Evolutionary conservation across 37 sponge, comb jelly and placozoan species (phyloP), one percentile per base, ranked within the genome.

Genomic region (Oscarella lobularis): DNA sequence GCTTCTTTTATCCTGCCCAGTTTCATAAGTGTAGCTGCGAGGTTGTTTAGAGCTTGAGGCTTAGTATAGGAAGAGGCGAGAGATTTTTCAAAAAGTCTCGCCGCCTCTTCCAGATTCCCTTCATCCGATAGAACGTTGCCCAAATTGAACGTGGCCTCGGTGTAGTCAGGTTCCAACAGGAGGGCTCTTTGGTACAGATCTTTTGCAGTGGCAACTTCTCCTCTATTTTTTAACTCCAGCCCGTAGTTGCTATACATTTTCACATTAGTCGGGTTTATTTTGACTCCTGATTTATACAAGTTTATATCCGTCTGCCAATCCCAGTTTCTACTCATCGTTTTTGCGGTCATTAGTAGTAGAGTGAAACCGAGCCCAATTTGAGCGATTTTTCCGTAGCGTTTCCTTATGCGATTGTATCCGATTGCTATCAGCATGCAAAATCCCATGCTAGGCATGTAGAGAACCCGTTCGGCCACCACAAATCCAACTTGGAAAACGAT

Each of bases 191-290:
- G 2, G 38, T 91, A 85, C 36, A 83, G 82, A 2, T 36, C 20
- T 71, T 73, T 38, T 9, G 94, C 87, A 38, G 88, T 83, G 33
- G 75, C 82, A 35, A 80, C 32, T 39, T 74, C 34, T 0, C 87
- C 89, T 31, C 34, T 20, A 0, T 72, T 27, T 48, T 88, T 88
- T 71, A 92, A 78, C 73, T 88, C 89, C 81, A 92, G 82, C 3
- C 79, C 94, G 84, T 89, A 89, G 74, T 92, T 92, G 78, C 85
- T 92, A 2, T 76, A 81, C 81, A 92, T 66, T 70, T 92, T 92
- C 20, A 89, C 89, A 79, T 92, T 92, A 5, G 33, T 14, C 36
- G 89, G 89, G 34, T 80, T 86, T 39, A 83, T 79, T 33, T 75
- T 75, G 3, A 92, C 85, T 41, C 89, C 94, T 3, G 94, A 83